phyloP scores from a whole-genome alignment of 2,113 vertebrate genomes.

The Lampris megalopsis region DNA sequence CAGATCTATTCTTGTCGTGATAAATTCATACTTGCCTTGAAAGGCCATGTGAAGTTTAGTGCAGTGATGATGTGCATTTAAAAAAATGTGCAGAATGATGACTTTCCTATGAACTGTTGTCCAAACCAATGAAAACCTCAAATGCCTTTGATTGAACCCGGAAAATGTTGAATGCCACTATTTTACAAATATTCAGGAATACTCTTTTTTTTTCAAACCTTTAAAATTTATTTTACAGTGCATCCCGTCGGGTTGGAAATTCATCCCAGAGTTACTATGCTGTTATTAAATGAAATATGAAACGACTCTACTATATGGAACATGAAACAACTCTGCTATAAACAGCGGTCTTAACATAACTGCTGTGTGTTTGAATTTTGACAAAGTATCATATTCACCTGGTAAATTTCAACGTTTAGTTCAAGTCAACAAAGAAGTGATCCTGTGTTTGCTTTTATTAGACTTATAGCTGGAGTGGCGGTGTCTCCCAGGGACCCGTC shows the following conservation, averaged over 20 bases:
- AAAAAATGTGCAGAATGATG: neutral
- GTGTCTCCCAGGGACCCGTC: slow-evolving; percentile 34
- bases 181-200: slow-evolving; percentile 33
- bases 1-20: neutral
- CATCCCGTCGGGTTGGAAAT: neutral
- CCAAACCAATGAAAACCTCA: too few relatives aligned
- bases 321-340: slow-evolving; percentile 13
- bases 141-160: slow-evolving; percentile 20
- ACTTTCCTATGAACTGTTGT: too few relatives aligned
- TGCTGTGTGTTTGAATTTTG: slow-evolving; percentile 10
- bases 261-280: slow-evolving; percentile 32
- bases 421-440: slow-evolving; percentile 34
- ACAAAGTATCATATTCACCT: slow-evolving; percentile 23
- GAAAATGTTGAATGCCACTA: slow-evolving; percentile 9
- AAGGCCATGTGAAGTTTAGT: neutral
- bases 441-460: slow-evolving; percentile 60
- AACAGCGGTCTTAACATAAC: slow-evolving; percentile 31
- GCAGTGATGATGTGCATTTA: neutral
- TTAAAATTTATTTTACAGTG: too few relatives aligned
- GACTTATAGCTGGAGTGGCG: slow-evolving; percentile 43
- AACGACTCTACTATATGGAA: slow-evolving; percentile 17
- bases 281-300: slow-evolving; percentile 35
- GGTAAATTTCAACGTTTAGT: slow-evolving; percentile 22
- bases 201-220: slow-evolving; percentile 28
- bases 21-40: neutral